These are phyloP conservation scores for Clepsis dumicolana DNA, from an alignment of 2,888 invertebrate genomes.

Conservation along the genomic window DNA sequence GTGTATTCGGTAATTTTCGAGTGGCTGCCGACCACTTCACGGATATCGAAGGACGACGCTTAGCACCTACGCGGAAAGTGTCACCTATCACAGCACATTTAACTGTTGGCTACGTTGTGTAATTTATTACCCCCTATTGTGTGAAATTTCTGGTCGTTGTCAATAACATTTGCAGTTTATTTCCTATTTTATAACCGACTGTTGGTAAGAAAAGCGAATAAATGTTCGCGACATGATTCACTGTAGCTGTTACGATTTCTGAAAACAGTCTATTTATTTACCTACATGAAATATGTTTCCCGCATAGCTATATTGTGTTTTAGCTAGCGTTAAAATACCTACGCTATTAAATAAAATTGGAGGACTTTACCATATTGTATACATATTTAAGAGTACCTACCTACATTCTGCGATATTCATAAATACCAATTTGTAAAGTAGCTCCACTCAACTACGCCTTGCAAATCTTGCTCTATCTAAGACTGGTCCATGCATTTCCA, in stretches of 20 bases:
- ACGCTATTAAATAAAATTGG: not conserved
- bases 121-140: slow-evolving; percentile 7
- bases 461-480: slow-evolving; percentile 4
- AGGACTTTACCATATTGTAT: not conserved
- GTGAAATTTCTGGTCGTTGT: slow-evolving; percentile 15
- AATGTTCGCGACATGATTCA: slow-evolving; percentile 50
- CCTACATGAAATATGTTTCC: slow-evolving; percentile 17
- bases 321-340: slow-evolving; percentile 1
- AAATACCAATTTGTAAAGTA: not conserved
- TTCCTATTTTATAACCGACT: not conserved
- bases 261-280: slow-evolving; percentile 52
- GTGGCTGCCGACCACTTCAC: slow-evolving; percentile 70
- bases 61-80: slow-evolving; percentile 44
- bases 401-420: not conserved
- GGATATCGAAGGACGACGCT: slow-evolving; percentile 67
- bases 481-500: slow-evolving; percentile 31
- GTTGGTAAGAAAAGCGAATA: slow-evolving; percentile 42
- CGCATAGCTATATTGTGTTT: slow-evolving; percentile 5
- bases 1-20: slow-evolving; percentile 77
- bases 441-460: not conserved
- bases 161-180: not conserved
- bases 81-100: slow-evolving; percentile 47
- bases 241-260: slow-evolving; percentile 46
- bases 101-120: slow-evolving; percentile 31
- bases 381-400: not conserved